Conservation (phyloP, 2,113 vertebrate genomes). For the Trogon melanurus region DNA sequence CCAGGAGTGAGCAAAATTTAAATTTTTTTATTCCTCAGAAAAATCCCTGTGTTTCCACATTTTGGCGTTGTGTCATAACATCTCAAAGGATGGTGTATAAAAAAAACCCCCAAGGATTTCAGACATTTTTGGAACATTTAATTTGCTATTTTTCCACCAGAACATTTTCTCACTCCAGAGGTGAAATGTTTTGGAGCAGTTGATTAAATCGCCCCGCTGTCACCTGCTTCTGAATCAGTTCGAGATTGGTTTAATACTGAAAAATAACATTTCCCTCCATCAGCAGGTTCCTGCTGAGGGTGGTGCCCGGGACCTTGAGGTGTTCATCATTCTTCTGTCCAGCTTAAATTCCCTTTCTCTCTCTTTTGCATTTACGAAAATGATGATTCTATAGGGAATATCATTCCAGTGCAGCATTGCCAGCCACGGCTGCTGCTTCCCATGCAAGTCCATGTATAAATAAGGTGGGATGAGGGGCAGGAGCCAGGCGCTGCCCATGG, state of each 20-base stretch:
- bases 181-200: conserved; percentile 21
- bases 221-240: not conserved
- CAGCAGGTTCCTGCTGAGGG: not conserved
- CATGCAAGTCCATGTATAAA: too few relatives aligned
- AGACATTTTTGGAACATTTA: not conserved
- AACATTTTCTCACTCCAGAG: not conserved
- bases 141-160: not conserved
- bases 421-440: not conserved
- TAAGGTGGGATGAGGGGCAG: not conserved
- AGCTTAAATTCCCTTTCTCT: not conserved
- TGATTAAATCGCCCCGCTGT: conserved; percentile 15
- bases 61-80: not conserved
- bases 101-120: not conserved
- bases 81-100: not conserved
- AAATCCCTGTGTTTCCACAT: not conserved
- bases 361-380: not conserved
- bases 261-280: conserved; percentile 10
- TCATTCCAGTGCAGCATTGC: not conserved
- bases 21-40: not conserved
- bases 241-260: not conserved
- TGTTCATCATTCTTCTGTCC: accelerated
- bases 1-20: not conserved
- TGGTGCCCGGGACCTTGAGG: not conserved
- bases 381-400: not conserved
- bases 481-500: not conserved